Base-by-base conservation (phyloP, 2,113 vertebrate species). In the Hypocryptadius cinnamomeus region DNA sequence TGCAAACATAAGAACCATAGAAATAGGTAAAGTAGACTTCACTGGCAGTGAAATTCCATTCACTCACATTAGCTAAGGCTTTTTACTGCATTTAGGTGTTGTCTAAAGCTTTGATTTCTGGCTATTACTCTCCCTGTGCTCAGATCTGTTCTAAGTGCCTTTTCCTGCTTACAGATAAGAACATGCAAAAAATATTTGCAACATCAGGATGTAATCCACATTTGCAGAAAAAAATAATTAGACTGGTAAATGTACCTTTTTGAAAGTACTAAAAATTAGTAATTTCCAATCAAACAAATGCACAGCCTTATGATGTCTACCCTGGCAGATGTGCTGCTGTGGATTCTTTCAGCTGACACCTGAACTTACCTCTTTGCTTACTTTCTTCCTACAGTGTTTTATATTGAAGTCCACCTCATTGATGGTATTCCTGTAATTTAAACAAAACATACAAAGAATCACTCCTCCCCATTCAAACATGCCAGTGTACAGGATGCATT, bases 311-410 rank as follows among this genome's bases (percentile, higher is more conserved):
- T 9, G 13, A 7, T 25, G 71, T 42, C 11, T 66, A 39, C 24
- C 13, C 24, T 0, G 0, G 48, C 47, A 83, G 51, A 71, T 71
- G 20, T 1, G 1, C 40, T 72, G 35, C 76, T 68, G 18, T 44
- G 39, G 30, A 11, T 23, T 81, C 48, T 73, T 57, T 57, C 48
- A 79, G 57, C 23, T 82, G 54, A 61, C n/a, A 79, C 42, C 68
- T 69, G 68, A 50, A 50, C 18, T 14, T 21, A 66, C 10, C 17
- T 83, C 68, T 90, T 53, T 14, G 74, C 54, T 85, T 33, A 35
- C 47, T 59, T 70, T 79, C 63, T 73, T 79, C 74, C 54, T 54
- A 9, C 63, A 30, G 50, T 57, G 59, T 54, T 87, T 82, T 81
- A 42, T 60, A 71, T 19, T 73, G 48, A 57, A 90, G 20, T 30